These are phyloP conservation scores for Tringa solitaria DNA, from an alignment of 2,113 vertebrate genomes.

Conservation along the genomic window DNA sequence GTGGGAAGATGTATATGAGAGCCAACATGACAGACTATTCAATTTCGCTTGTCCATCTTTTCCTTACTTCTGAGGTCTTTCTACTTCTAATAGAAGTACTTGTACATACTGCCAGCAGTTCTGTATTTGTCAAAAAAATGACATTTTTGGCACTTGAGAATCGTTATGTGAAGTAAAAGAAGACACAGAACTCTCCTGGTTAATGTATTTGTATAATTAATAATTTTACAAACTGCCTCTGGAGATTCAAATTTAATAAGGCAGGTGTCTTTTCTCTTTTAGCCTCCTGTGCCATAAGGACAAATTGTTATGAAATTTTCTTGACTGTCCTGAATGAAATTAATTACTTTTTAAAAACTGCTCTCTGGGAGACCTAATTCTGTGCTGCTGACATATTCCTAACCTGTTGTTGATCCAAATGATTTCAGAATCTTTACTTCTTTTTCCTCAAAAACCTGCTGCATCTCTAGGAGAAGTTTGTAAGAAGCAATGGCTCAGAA, in stretches of 20 bases:
- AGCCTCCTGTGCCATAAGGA: background rate
- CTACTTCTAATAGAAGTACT: background rate
- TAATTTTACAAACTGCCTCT: background rate
- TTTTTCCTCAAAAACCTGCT: background rate
- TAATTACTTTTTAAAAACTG: background rate
- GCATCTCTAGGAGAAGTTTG: background rate
- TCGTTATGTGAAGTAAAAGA: background rate
- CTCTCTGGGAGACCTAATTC: background rate
- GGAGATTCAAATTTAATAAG: background rate
- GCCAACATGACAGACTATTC: background rate
- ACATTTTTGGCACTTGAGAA: background rate
- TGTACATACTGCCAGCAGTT: rapidly evolving
- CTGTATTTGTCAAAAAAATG: background rate
- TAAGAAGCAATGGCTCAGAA: background rate
- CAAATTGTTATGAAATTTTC: background rate
- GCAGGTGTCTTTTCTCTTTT: background rate
- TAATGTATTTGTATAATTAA: background rate
- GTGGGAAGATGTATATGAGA: background rate
- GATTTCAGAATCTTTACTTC: background rate
- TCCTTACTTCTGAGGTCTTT: background rate
- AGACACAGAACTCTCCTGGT: background rate
- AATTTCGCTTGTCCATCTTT: background rate
- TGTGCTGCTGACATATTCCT: background rate
- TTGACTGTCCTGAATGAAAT: background rate
- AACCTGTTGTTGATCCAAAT: background rate